Base-by-base conservation (phyloP, 2,797 vertebrate species). In the Xiphophorus birchmanni region DNA sequence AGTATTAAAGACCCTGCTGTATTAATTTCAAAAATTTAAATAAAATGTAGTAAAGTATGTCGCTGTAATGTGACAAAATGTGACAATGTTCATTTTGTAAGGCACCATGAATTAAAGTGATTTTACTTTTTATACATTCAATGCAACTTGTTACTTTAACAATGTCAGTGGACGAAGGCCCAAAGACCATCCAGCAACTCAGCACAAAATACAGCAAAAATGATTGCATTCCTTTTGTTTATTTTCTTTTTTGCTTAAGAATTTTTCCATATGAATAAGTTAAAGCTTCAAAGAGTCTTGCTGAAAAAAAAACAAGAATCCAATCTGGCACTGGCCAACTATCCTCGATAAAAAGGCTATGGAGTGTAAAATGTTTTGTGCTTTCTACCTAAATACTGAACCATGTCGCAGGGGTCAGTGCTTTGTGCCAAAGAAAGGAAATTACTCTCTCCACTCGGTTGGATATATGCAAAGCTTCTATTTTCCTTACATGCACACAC, bases 391-490 rank as follows among this genome's bases (percentile, higher is more conserved):
- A 91, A 88, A 89, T 82, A 82, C 82, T 87, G 75, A 87, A 85
- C 77, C 81, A 72, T 82, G 78, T 91, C 85, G 72, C 50, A 65
- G 77, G 86, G 88, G 90, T 89, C 91, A 83, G 82, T 78, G 76
- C 82, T 87, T 86, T 88, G 88, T 87, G 89, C 85, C 85, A 83
- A 18, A 80, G 79, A 88, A 82, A 87, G 88, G 80, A 90, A 93
- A 90, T 91, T 63, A 92, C 87, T 89, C 83, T 84, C 84, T 84
- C 67, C 76, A 86, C 86, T 90, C 88, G 76, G 86, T 54, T 89
- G 90, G 84, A 88, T 86, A 80, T 89, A 93, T 93, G 89, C 89
- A 93, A 90, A 90, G 85, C 88, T 82, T 85, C 78, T 82, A 77
- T 84, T 82, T 83, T 83, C 44, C 76, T 83, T 77, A 45, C 74